phyloP scores from a whole-genome alignment of 1,140 invertebrate species.

The Drosophila melanogaster region DNA sequence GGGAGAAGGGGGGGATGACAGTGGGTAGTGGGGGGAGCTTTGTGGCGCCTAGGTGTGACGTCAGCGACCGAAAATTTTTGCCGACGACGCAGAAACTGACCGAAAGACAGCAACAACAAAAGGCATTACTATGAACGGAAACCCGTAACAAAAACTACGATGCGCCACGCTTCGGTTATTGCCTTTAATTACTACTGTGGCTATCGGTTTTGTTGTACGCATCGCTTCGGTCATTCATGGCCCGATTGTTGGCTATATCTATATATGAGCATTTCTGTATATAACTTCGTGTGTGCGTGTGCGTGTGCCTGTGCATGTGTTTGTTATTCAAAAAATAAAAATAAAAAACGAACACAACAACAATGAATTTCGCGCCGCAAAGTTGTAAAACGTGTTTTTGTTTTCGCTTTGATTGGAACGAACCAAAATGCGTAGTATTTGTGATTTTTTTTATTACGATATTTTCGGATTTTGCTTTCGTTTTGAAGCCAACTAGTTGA shows the following conservation, averaged over 20 bases:
- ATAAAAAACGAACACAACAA: conserved; percentile 57
- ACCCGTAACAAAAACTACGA: conserved; percentile 66
- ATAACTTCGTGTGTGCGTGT: conserved; percentile 3
- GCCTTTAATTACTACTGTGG: conserved; percentile 75
- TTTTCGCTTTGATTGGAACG: conserved; percentile 55
- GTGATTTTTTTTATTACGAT: conserved; percentile 45
- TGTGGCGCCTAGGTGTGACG: conserved; percentile 67
- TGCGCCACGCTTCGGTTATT: conserved; percentile 79
- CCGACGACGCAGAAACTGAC: conserved; percentile 69
- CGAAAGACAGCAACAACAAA: conserved; percentile 30
- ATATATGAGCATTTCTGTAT: conserved; percentile 9
- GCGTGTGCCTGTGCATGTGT: conserved; percentile 21
- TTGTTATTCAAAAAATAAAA: conserved; percentile 53
- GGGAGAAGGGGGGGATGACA: background rate
- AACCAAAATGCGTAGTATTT: conserved; percentile 72
- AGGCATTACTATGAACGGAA: conserved; percentile 64
- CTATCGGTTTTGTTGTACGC: conserved; percentile 44
- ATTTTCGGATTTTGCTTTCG: conserved; percentile 61
- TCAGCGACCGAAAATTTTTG: conserved; percentile 64
- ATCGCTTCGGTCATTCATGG: conserved; percentile 78
- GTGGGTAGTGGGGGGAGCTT: conserved; percentile 36
- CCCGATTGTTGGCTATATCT: conserved; percentile 41
- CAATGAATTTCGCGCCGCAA: conserved; percentile 65
- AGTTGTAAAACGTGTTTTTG: conserved; percentile 81
- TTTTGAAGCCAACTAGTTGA: conserved; percentile 55